Base-by-base conservation (phyloP, 2,888 invertebrate species). In the Amorpha juglandis region DNA sequence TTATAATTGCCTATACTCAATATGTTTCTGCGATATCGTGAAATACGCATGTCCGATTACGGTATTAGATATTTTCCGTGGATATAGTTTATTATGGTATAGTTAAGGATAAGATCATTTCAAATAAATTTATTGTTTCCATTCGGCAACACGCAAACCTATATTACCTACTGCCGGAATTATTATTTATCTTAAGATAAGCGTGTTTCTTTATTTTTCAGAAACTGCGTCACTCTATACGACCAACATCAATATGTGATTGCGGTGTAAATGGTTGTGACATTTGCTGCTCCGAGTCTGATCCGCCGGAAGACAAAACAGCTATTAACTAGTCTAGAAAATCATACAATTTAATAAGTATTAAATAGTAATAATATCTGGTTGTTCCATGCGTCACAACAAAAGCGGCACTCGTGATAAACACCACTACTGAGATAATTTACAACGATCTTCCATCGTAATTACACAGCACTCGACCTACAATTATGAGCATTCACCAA, bases 221-320 rank as follows among this genome's bases (percentile, higher is more conserved):
- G 97, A 97, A 97, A 95, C 88, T 97, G 63, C 94, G 94, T 78
- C 95, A 95, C 80, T 95, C 97, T 7, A 94, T 97, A 69, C 95
- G 95, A 73, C 97, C 98, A 7, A 95, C 96, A 50, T 90, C 91
- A 70, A 94, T 97, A 74, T 96, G 96, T 78, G 96, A 96, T 78
- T 97, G 98, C 78, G 96, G 96, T 19, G 95, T 96, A 73, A 95
- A 95, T 80, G 96, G 98, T 93, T 97, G 97, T 83, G 96, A 97
- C 74, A 87, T 91, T 69, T 93, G 93, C 82, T 91, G 83, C 75
- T 92, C 92, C 38, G 92, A 92, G 35, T 92, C 92, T 14, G 93
- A 93, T 62, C 79, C 82, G 35, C 86, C 89, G 42, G 92, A 92
- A 67, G 90, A 92, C 76, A 92, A 92, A 81, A 80, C 87, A 62